A percentile compares a stretch with the other conserved stretches of the same genome.
phyloP scores from a whole-genome alignment of 2,888 invertebrate species.

The Eupithecia centaureata region DNA sequence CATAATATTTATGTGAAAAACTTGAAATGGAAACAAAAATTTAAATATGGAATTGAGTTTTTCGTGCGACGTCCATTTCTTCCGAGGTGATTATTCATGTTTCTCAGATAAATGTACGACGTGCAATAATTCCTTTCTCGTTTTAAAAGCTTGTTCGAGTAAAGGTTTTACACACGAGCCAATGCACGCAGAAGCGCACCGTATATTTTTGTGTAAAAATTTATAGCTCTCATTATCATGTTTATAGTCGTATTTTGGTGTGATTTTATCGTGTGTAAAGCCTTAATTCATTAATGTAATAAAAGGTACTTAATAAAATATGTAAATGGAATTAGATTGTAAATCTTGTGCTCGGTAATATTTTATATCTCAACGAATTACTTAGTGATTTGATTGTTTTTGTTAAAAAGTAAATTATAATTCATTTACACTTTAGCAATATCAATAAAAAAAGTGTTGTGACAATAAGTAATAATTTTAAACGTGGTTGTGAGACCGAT shows the following conservation, averaged over 20 bases:
- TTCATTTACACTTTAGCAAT: slow-evolving; percentile 47
- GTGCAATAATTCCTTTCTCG: slow-evolving; percentile 79
- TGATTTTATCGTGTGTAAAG: slow-evolving; percentile 55
- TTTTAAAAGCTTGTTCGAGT: slow-evolving; percentile 71
- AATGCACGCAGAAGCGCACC: slow-evolving; percentile 50
- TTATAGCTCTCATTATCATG: slow-evolving; percentile 65
- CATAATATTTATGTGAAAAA: slow-evolving; percentile 38
- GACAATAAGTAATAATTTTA: slow-evolving; percentile 50
- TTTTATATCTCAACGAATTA: background rate
- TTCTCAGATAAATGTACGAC: slow-evolving; percentile 76
- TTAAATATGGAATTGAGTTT: slow-evolving; percentile 81
- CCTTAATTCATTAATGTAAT: slow-evolving; percentile 50
- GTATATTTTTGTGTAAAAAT: slow-evolving; percentile 61
- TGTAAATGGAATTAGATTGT: slow-evolving; percentile 47
- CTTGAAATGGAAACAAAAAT: slow-evolving; percentile 66
- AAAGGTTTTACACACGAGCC: slow-evolving; percentile 62
- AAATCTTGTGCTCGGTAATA: background rate
- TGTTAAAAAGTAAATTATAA: slow-evolving; percentile 9
- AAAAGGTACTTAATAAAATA: slow-evolving; percentile 42
- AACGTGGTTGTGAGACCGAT: slow-evolving; percentile 69
- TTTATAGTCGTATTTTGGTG: slow-evolving; percentile 60
- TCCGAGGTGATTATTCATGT: slow-evolving; percentile 76
- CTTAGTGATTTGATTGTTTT: background rate
- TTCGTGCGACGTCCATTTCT: slow-evolving; percentile 75
- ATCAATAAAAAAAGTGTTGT: slow-evolving; percentile 50